phyloP scores from a whole-genome alignment of 2,113 vertebrate genomes.

The Lates calcarifer region DNA sequence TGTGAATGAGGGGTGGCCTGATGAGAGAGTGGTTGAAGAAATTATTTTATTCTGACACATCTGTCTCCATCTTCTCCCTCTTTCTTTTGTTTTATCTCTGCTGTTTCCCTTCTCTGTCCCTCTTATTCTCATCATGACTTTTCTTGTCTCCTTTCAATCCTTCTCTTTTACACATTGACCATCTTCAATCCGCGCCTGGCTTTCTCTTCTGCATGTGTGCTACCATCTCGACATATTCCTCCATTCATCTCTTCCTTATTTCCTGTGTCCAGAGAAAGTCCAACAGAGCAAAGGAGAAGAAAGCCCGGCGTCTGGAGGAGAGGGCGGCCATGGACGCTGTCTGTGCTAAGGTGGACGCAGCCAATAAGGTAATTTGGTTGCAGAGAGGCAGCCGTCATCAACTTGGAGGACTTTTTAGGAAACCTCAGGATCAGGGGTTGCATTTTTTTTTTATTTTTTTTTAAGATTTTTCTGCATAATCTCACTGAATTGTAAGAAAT shows the following conservation, averaged over 20 bases:
- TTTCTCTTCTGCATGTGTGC: background rate
- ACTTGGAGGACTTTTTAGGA: background rate
- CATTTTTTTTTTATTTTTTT: background rate
- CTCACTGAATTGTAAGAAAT: background rate
- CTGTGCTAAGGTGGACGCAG: constrained; percentile 93
- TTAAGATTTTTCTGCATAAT: background rate
- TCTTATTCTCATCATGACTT: background rate
- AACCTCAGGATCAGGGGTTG: background rate
- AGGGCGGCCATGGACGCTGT: constrained; percentile 94
- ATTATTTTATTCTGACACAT: background rate
- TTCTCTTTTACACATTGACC: background rate
- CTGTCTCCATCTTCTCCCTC: background rate
- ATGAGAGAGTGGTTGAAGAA: background rate
- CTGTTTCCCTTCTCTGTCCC: background rate
- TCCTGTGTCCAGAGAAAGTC: constrained; percentile 90
- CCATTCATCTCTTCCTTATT: background rate
- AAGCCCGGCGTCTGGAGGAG: constrained; percentile 92
- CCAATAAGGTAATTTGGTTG: constrained; percentile 89
- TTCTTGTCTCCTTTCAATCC: background rate
- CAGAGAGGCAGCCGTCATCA: background rate
- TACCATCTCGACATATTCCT: background rate
- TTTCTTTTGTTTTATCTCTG: background rate
- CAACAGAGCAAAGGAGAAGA: constrained; percentile 94
- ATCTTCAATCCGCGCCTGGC: background rate
- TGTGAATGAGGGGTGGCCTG: background rate